These are phyloP conservation scores for Phalacrocorax brasilianus DNA, from an alignment of 2,113 vertebrate species.

Conservation along the genomic window DNA sequence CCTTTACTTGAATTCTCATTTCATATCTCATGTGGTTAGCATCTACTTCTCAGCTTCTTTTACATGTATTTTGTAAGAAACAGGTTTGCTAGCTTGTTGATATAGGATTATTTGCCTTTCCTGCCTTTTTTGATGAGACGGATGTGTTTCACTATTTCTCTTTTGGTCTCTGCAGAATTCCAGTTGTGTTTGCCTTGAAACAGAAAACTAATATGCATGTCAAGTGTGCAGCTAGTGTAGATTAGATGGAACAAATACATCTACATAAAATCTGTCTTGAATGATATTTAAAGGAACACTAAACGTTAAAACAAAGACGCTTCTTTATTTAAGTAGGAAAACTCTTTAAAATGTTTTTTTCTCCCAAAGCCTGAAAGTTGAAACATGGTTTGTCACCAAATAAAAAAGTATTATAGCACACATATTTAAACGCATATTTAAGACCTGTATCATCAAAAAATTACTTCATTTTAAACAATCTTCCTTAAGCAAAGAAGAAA, in stretches of 20 bases:
- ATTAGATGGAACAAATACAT: neutral
- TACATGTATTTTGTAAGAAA: neutral
- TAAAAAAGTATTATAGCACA: constrained; percentile 29
- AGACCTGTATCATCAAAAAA: neutral
- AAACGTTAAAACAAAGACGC: constrained; percentile 24
- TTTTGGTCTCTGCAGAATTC: neutral
- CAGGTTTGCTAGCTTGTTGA: neutral
- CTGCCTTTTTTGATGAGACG: neutral
- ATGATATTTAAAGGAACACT: neutral
- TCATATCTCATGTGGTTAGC: neutral
- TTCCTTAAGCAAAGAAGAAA: constrained; percentile 28
- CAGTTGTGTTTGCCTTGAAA: constrained; percentile 1
- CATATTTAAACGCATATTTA: neutral
- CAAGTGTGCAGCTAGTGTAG: neutral
- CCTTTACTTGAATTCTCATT: neutral
- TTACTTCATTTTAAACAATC: constrained; percentile 23
- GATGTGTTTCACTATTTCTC: neutral
- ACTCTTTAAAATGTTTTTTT: neutral
- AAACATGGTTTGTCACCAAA: constrained; percentile 42
- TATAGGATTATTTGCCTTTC: neutral
- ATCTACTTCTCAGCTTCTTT: neutral
- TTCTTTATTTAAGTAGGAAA: neutral
- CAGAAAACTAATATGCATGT: neutral
- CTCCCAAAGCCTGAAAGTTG: neutral
- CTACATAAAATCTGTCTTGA: neutral